Evolutionary conservation across 2,888 invertebrate genomes (phyloP), one percentile per base, ranked within the genome.

Genomic region (Hylaea fasciaria): DNA sequence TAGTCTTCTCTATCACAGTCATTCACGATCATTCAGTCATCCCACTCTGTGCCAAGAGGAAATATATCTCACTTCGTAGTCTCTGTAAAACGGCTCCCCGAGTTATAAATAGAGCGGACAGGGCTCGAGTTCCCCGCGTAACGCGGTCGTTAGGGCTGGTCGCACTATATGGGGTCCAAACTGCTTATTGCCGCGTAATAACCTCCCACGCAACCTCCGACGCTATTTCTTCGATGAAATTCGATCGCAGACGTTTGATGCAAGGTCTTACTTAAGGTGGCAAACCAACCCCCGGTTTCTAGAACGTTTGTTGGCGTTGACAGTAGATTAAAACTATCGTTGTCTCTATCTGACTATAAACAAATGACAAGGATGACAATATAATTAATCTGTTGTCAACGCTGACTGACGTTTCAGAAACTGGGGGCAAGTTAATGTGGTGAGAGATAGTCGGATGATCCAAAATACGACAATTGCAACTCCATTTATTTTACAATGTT

Each of bases 121-220:
- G n/a, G 1, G 12, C 12, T 7, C 47, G 40, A 44, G 12, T 28
- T 28, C 22, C 37, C 29, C 44, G 37, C 37, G 43, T 43, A 54
- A 7, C 32, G 40, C 11, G 40, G 22, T 41, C 32, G 49, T 54
- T 35, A 60, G 32, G 3, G 17, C 1, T 32, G 13, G 43, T 45
- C 16, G 22, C 13, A 22, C 40, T 10, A 1, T 29, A 12, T 47
- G 32, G 47, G 32, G 32, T 14, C 46, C 29, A 54, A 49, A 13
- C 14, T 35, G 40, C 14, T 43, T 51, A 48, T 37, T 37, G 41
- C 43, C 14, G 11, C 12, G 43, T 17, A 32, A 29, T n/a, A 48
- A 32, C 44, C 41, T 50, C 39, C 44, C 35, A 35, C 35, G 55
- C 32, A 13, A 58, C 55, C 48, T 55, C 40, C 8, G 28, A 22